Base-by-base conservation (phyloP, 2,113 vertebrate species). In the Dicaeum eximium region DNA sequence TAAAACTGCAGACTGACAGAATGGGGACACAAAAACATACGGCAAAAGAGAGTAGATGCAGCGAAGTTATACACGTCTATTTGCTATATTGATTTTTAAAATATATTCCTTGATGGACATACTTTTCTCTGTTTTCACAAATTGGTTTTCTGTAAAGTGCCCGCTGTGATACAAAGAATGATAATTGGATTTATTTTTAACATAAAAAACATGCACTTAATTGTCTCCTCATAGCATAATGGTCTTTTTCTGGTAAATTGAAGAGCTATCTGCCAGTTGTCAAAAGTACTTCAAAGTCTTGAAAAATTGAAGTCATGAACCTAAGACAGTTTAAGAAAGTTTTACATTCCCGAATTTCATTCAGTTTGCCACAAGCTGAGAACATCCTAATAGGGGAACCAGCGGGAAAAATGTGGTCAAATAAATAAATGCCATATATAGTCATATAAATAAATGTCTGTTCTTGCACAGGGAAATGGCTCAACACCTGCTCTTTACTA, bases 1-100 rank as follows among this genome's bases (percentile, higher is more conserved):
- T 95, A 88, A 97, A 90, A 82, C 81, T 72, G 40, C 67, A 95
- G 73, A 96, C 88, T 96, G 97, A 98, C 96, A 97, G 97, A 98
- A 97, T 96, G 95, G 69, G 97, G 97, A 92, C 95, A 97, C 66
- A 84, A 96, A 95, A 96, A 96, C 82, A 89, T 85, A 87, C 5
- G 1, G 58, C 51, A 90, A 85, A 91, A 95, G 79, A 88, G 90
- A 93, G 91, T 62, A 93, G 48, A 94, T 79, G 33, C 33, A 72
- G 27, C 16, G 40, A 90, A 66, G 80, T 28, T 79, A 83, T 58
- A 94, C 28, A 48, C 48, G 51, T 83, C 78, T 79, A 69, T 81
- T 80, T 86, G 65, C 38, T 72, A 62, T 66, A 69, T 42, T 70
- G 58, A 72, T 84, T 89, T 93, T 91, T 82, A 84, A 94, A 95